Base-by-base conservation (phyloP, 2,888 invertebrate genomes). In the Crioceris asparagi region DNA sequence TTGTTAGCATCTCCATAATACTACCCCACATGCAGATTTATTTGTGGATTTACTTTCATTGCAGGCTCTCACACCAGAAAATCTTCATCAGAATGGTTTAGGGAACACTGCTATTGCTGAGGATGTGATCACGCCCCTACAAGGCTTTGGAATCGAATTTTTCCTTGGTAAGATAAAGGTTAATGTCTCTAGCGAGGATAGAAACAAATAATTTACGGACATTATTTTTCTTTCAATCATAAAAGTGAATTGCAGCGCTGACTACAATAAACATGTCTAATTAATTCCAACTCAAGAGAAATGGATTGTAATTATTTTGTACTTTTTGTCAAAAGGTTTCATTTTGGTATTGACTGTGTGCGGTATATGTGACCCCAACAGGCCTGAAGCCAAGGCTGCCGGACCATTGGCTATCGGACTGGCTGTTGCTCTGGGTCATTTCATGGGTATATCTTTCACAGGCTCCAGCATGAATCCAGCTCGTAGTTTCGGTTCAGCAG, bases 121-220 rank as follows among this genome's bases (percentile, higher is more conserved):
- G 2, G 37, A 72, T 8, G 27, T 27, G 27, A 67, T 88, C 15
- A 74, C 74, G 0, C 69, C 76, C 2, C 71, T 81, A 2, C 91
- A 92, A 66, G 92, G 86, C 4, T 74, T 92, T 54, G 90, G 88
- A 23, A 75, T 92, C 45, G 93, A 93, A 62, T 87, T 91, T 67
- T 79, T 91, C 70, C 74, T 90, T 19, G 50, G 40, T 37, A 31
- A 36, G 29, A 6, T 27, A n/a, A n/a, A n/a, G n/a, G n/a, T n/a
- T n/a, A n/a, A n/a, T n/a, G n/a, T n/a, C n/a, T n/a, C n/a, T n/a
- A n/a, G n/a, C n/a, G n/a, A n/a, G n/a, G n/a, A n/a, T n/a, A n/a
- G n/a, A n/a, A n/a, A n/a, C n/a, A n/a, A n/a, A n/a, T n/a, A n/a
- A n/a, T n/a, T n/a, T n/a, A n/a, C n/a, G n/a, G n/a, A n/a, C n/a